Conservation (phyloP, 2,797 vertebrate species). For the Manis crassicaudata region DNA sequence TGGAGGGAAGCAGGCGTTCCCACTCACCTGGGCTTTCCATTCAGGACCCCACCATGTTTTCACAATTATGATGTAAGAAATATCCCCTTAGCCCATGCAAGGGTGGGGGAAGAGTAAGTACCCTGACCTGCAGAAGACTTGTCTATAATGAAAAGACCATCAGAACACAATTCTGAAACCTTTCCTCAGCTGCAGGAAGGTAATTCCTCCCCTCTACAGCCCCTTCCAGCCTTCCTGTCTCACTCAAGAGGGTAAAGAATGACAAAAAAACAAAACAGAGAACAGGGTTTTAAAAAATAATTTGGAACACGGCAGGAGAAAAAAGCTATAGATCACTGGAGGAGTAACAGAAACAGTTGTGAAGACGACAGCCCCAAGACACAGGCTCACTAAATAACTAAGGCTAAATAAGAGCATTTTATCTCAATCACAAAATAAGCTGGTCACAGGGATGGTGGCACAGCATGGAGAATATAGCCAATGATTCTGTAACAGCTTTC, state of each 20-base stretch:
- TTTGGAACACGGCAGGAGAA: not conserved
- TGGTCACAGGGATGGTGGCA: too few relatives aligned
- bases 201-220: not conserved
- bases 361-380: not conserved
- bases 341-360: not conserved
- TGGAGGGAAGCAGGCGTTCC: not conserved
- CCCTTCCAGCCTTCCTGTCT: not conserved
- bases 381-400: not conserved
- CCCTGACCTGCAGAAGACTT: not conserved
- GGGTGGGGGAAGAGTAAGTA: not conserved
- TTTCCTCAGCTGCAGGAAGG: not conserved
- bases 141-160: not conserved
- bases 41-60: not conserved
- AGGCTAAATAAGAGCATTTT: not conserved
- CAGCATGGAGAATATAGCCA: too few relatives aligned
- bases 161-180: not conserved
- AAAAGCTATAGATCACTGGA: not conserved
- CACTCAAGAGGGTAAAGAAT: not conserved
- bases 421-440: too few relatives aligned
- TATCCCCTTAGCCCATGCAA: too few relatives aligned
- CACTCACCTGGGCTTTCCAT: not conserved
- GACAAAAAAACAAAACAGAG: not conserved
- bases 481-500: too few relatives aligned
- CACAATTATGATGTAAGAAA: not conserved
- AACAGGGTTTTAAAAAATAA: not conserved